Evolutionary conservation across 53 echinoderm and acorn worm species (phyloP).

Genomic region (Hippasteria phrygiana): DNA sequence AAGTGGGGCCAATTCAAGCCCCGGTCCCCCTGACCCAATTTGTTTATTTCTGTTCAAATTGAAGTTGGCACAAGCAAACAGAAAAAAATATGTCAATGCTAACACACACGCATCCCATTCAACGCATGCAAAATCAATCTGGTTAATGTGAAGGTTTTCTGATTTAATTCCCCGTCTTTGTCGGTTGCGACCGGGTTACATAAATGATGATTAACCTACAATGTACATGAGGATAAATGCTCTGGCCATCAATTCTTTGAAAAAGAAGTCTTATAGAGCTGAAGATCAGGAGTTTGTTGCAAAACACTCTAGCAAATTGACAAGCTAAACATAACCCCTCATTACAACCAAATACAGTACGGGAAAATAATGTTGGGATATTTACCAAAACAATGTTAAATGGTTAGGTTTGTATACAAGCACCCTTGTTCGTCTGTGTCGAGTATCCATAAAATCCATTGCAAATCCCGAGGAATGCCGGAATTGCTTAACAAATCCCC

Average conservation of each 20-base stretch:
- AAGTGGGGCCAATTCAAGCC: neutral
- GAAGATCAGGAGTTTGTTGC: too few species aligned
- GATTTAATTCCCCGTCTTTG: neutral
- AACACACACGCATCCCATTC: neutral
- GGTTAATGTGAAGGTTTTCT: neutral
- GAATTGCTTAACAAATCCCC: conserved; percentile 12
- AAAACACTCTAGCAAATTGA: too few species aligned
- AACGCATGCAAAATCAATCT: neutral
- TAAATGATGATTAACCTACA: neutral
- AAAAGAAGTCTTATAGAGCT: too few species aligned
- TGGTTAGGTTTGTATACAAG: too few species aligned
- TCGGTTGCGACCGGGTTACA: neutral
- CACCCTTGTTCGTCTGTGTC: neutral
- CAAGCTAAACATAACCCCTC: too few species aligned
- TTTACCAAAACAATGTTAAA: too few species aligned
- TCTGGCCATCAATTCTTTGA: too few species aligned
- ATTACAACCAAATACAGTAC: too few species aligned
- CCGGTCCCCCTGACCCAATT: neutral
- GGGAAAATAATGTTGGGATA: too few species aligned
- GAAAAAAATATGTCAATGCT: neutral
- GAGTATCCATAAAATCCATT: neutral
- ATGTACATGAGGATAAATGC: too few species aligned
- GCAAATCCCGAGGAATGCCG: conserved; percentile 21
- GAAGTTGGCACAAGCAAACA: neutral
- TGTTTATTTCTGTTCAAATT: neutral